Evolutionary conservation across 2,797 vertebrate species (phyloP).

Genomic region (Premnoplex brunnescens): DNA sequence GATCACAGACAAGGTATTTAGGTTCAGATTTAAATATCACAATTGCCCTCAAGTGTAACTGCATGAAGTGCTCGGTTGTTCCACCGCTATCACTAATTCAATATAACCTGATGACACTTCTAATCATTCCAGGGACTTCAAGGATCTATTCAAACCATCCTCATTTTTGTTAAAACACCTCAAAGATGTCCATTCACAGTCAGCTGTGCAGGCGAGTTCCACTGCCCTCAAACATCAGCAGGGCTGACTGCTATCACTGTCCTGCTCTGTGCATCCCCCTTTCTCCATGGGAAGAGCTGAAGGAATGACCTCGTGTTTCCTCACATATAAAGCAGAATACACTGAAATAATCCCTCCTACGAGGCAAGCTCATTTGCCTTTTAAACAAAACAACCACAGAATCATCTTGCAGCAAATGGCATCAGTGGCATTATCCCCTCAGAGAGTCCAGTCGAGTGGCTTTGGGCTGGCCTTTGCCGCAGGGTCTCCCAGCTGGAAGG

Average conservation of each 20-base stretch:
- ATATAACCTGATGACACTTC: background rate
- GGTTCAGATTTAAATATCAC: background rate
- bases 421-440: background rate
- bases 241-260: background rate
- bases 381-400: background rate
- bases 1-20: background rate
- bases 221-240: background rate
- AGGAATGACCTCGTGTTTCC: background rate
- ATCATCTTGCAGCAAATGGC: background rate
- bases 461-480: background rate
- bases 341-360: background rate
- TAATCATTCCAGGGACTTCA: background rate
- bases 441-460: background rate
- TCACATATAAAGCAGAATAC: background rate
- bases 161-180: background rate
- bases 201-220: background rate
- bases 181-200: background rate
- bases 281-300: background rate
- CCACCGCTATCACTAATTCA: background rate
- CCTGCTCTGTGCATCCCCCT: background rate
- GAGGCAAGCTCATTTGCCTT: constrained; percentile 1
- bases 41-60: background rate
- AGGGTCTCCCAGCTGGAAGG: background rate
- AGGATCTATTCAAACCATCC: background rate
- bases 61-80: background rate